Evolutionary conservation across 1,140 invertebrate genomes (phyloP).

Genomic region (Rhyzopertha dominica): DNA sequence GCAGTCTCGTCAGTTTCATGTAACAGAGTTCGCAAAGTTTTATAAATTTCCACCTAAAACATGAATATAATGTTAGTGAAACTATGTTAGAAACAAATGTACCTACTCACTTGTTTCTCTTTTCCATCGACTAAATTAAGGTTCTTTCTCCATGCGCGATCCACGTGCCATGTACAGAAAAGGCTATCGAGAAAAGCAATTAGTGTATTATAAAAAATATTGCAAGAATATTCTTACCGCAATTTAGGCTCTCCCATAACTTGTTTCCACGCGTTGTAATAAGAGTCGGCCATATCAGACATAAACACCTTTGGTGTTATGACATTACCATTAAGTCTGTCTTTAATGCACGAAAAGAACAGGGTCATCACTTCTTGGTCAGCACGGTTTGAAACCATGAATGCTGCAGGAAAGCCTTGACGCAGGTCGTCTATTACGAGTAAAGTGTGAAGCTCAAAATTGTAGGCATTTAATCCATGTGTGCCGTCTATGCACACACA

Average conservation of each 20-base stretch:
- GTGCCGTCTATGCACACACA: slow-evolving; percentile 17
- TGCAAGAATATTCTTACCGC: no score
- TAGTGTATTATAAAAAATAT: no score
- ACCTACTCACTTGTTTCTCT: no score
- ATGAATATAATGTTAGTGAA: no score
- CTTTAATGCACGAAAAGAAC: slow-evolving; percentile 10
- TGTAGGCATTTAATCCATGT: slow-evolving; percentile 12
- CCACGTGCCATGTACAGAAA: no score
- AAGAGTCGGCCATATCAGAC: background rate
- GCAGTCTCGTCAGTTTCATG: slow-evolving; percentile 5
- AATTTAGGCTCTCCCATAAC: background rate
- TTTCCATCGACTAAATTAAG: no score
- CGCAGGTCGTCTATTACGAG: slow-evolving; percentile 10
- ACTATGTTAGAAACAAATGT: no score
- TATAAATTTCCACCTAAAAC: slow-evolving; percentile 1
- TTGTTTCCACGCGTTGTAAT: background rate
- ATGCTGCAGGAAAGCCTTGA: slow-evolving; percentile 8
- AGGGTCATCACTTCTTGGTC: slow-evolving; percentile 12
- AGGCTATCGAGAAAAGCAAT: no score
- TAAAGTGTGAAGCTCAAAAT: slow-evolving; percentile 8
- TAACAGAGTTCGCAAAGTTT: slow-evolving; percentile 2
- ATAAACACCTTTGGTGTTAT: background rate
- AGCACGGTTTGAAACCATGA: slow-evolving; percentile 8
- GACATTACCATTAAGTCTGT: background rate
- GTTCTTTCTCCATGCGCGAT: no score